Evolutionary conservation across 1,140 invertebrate species (phyloP), one percentile per base, ranked within the genome.

Genomic region (Hyles euphorbiae): DNA sequence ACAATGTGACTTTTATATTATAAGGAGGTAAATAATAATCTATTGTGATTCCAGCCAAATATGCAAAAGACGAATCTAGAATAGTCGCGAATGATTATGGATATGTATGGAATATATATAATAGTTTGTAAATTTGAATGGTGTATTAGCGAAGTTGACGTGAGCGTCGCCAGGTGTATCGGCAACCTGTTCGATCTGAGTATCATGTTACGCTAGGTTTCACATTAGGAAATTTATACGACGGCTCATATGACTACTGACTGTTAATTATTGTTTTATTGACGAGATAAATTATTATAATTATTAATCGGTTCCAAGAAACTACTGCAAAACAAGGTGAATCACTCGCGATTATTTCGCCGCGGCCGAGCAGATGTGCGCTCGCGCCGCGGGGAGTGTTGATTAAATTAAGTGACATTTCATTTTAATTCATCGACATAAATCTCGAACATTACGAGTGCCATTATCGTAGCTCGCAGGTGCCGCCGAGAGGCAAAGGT

Each of bases 221-320:
- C 84, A 87, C 83, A 82, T 87, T 84, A 85, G 82, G 80, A 85
- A 87, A 87, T 84, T 81, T 84, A 86, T 87, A 84, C 80, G 79
- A 80, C 81, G 74, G 74, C 83, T 86, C 84, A 65, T 76, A 75
- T 86, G 74, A 84, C 84, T 84, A 83, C 76, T 65, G 78, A 81
- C 72, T 77, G 78, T 76, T 83, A 82, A 86, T 87, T 82, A 87
- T 85, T 87, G 78, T 81, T 87, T 86, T 86, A 86, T 84, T 78
- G 74, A 78, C 62, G 70, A 80, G 72, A 84, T 85, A 87, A 84
- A 82, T 86, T 86, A 84, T 80, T 77, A 79, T 84, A 80, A 85
- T 81, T 83, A 83, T 82, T 86, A 82, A 84, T 82, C 70, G 76
- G 67, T 86, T 86, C 83, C 65, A 63, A 81, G 84, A 87, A 87